These are phyloP conservation scores for Myotis davidii DNA, from an alignment of 2,113 vertebrate species.

Conservation along the genomic window DNA sequence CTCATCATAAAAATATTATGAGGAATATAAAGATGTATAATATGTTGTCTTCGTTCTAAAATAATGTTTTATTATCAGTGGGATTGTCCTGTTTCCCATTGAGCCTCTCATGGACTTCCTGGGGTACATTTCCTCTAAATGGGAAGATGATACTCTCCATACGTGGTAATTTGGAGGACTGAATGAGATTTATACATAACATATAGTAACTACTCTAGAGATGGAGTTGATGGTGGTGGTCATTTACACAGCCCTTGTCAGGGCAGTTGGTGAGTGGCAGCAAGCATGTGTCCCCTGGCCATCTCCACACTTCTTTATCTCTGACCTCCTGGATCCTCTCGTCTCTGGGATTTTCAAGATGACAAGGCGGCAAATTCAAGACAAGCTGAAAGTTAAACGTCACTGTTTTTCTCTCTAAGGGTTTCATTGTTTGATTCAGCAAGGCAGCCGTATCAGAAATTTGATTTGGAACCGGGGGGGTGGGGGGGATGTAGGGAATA, in stretches of 20 bases:
- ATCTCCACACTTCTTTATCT: neutral
- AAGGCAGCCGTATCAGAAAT: neutral
- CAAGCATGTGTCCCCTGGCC: neutral
- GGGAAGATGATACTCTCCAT: neutral
- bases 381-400: neutral
- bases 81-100: neutral
- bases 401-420: neutral
- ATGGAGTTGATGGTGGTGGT: neutral
- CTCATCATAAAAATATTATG: neutral
- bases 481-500: neutral
- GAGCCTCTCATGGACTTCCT: neutral
- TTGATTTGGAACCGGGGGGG: neutral
- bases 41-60: neutral
- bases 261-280: too few relatives aligned
- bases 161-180: neutral
- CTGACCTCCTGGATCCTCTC: neutral
- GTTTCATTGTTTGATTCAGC: neutral
- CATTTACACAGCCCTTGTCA: fast-evolving
- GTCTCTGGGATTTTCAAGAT: neutral
- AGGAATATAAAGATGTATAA: neutral
- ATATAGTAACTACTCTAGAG: neutral
- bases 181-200: neutral
- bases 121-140: neutral
- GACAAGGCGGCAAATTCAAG: neutral
- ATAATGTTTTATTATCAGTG: neutral